Evolutionary conservation across 2,888 invertebrate genomes (phyloP), one percentile per base, ranked within the genome.

Genomic region (Pyralis farinalis): DNA sequence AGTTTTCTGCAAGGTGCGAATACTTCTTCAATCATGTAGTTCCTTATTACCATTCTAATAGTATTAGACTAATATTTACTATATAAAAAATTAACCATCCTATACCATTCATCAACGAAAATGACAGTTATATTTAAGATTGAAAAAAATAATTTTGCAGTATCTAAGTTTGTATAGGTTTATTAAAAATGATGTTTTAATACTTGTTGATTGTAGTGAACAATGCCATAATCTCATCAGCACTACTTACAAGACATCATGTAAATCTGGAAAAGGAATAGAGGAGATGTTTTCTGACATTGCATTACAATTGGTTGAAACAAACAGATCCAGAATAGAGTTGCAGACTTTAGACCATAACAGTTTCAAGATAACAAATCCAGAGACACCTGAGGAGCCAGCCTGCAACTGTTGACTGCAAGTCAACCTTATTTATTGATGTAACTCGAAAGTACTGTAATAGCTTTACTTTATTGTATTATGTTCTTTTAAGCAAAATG

Each of bases 251-350:
- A 96, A 95, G 79, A 96, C 96, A 10, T 97, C 97, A 3, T 97
- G 97, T 74, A 96, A 95, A 78, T 94, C 94, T 36, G 95, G 96
- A 1, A 93, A 93, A 64, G 97, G 97, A 4, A 90, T 98, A 12
- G 94, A 96, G 49, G 94, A 97, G 73, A 98, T 98, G 97, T 98
- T 98, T 72, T 88, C 91, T 31, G 96, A 97, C 60, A 97, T 98
- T 70, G 96, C 97, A 7, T 90, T 91, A 43, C 95, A 95, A 55
- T 77, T 97, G 45, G 93, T 95, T 1, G 94, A 94, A 58, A 92
- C 94, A 12, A 96, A 95, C 66, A 90, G 96, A 55, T 95, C 96
- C n/a, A 91, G 94, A 59, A 92, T 96, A 77, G 96, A 96, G 58
- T 81, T 96, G 36, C 95, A 96, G 63, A 92, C 93, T 6, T 90